phyloP scores from a whole-genome alignment of 2,113 vertebrate genomes.

The Mobula birostris region DNA sequence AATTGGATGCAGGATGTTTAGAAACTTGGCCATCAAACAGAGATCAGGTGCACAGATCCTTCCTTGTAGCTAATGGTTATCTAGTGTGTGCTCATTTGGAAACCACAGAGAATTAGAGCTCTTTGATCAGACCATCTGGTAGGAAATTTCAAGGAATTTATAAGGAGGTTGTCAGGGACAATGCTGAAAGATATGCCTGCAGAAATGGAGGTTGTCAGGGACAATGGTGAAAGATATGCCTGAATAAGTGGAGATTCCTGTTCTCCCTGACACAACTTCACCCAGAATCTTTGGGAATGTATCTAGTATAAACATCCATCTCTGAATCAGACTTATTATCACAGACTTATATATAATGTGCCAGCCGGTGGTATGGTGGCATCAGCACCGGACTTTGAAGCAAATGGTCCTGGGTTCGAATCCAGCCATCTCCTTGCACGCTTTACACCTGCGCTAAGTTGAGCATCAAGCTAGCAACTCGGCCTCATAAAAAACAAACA shows the following conservation, averaged over 20 bases:
- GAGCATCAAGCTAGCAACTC: no score
- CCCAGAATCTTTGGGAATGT: background rate
- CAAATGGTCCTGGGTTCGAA: no score
- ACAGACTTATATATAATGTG: no score
- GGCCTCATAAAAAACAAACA: no score
- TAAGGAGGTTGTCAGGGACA: background rate
- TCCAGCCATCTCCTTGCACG: no score
- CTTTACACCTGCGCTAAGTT: no score
- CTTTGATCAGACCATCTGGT: background rate
- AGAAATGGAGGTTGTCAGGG: background rate
- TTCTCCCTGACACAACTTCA: background rate
- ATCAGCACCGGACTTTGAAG: no score
- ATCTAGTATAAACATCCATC: no score
- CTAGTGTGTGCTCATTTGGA: background rate
- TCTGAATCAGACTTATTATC: no score
- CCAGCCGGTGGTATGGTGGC: no score
- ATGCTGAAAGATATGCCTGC: background rate
- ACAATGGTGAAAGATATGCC: background rate
- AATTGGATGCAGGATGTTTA: background rate
- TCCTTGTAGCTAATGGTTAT: background rate
- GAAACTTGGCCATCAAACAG: background rate
- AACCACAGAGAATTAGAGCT: background rate
- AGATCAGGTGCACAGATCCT: background rate
- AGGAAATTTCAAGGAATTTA: background rate
- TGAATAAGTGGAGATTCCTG: background rate